Percentiles rank a stretch among this genome's conserved stretches.
Evolutionary conservation across 2,888 invertebrate genomes (phyloP).

Genomic region (Antitype chi): DNA sequence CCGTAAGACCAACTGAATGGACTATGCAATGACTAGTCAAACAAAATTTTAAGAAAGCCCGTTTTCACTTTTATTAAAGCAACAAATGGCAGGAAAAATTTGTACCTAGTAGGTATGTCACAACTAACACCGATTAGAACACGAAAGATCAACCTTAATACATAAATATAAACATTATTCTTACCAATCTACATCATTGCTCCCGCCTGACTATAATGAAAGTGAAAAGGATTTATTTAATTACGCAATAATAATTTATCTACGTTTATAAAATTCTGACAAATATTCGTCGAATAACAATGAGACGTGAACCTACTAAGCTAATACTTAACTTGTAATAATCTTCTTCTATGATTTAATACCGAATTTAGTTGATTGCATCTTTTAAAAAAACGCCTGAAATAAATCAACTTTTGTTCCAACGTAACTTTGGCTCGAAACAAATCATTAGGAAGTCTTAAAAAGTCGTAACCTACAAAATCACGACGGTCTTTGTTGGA

Average conservation of each 20-base stretch:
- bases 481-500: constrained; percentile 54
- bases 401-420: constrained; percentile 23
- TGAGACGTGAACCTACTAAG: background rate
- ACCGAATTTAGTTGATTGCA: background rate
- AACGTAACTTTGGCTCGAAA: constrained; percentile 43
- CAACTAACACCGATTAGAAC: constrained; percentile 4
- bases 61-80: constrained; percentile 38
- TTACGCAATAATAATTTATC: background rate
- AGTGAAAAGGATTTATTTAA: constrained; percentile 32
- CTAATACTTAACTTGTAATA: constrained; percentile 43
- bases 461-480: constrained; percentile 38
- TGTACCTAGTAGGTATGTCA: background rate
- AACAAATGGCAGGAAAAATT: constrained; percentile 7
- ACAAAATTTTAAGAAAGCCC: background rate
- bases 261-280: constrained; percentile 34
- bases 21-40: constrained; percentile 51
- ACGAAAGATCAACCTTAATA: background rate
- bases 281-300: constrained; percentile 20
- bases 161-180: background rate
- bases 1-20: constrained; percentile 69
- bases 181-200: background rate
- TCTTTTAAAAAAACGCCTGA: constrained; percentile 31
- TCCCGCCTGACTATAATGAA: constrained; percentile 22
- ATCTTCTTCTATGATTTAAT: constrained; percentile 44
- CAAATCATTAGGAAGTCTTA: constrained; percentile 57